phyloP scores from a whole-genome alignment of 2,797 vertebrate genomes.

The Trichosurus vulpecula region DNA sequence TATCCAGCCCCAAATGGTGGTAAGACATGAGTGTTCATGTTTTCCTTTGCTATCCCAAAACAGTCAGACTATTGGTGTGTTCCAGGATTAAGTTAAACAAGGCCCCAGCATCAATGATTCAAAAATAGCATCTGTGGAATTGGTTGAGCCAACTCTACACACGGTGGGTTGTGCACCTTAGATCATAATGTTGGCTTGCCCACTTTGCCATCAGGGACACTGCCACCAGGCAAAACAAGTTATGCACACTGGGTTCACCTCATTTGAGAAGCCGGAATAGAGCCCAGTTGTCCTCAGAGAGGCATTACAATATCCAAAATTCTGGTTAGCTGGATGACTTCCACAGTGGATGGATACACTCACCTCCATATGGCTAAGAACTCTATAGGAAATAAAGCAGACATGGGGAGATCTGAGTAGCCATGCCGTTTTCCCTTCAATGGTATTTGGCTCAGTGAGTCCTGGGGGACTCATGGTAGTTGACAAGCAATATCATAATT shows the following conservation, averaged over 20 bases:
- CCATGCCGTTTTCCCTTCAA: background rate
- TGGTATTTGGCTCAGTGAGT: background rate
- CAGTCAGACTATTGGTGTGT: conserved; percentile 34
- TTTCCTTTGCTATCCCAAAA: conserved; percentile 14
- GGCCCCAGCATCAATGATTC: conserved; percentile 27
- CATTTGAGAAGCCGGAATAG: conserved; percentile 26
- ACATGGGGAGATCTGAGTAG: background rate
- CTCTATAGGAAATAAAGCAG: background rate
- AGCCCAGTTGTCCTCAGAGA: conserved; percentile 23
- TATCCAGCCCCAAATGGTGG: conserved; percentile 11
- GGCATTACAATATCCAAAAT: conserved; percentile 40
- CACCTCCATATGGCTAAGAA: background rate
- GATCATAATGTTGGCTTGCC: background rate
- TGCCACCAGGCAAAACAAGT: conserved; percentile 15
- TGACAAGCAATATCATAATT: background rate
- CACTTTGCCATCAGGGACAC: conserved; percentile 34
- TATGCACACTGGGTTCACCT: conserved; percentile 1
- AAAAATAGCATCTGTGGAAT: conserved; percentile 34
- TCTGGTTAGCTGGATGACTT: conserved; percentile 18
- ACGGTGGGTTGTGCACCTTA: background rate
- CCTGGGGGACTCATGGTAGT: background rate
- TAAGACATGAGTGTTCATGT: conserved; percentile 29
- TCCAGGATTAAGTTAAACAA: conserved; percentile 29
- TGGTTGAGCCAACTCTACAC: conserved; percentile 30
- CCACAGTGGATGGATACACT: background rate